Percentiles rank a stretch among this genome's conserved stretches.
These are phyloP conservation scores for Saccopteryx bilineata DNA, from an alignment of 2,113 vertebrate species.

Conservation along the genomic window DNA sequence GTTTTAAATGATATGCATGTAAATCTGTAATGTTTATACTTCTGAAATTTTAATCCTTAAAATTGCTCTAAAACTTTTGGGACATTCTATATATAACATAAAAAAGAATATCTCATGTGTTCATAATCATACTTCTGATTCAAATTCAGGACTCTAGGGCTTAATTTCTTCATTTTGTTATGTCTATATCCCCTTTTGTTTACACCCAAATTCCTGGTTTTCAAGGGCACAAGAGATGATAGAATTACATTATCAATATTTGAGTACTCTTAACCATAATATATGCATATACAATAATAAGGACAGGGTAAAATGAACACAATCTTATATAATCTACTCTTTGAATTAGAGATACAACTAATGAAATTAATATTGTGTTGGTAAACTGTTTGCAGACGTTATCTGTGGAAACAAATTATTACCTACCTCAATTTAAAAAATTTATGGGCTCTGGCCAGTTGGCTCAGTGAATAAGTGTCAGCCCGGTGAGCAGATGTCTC, in stretches of 20 bases:
- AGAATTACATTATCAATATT: not conserved
- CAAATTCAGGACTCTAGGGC: not conserved
- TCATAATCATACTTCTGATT: not conserved
- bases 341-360: constrained; percentile 20
- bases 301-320: not conserved
- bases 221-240: not conserved
- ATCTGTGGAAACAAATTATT: not conserved
- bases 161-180: constrained; percentile 36
- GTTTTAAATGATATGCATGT: not conserved
- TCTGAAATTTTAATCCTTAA: constrained; percentile 15
- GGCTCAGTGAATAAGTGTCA: no score
- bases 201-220: not conserved
- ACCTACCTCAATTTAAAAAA: not conserved
- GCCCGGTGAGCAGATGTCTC: no score
- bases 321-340: not conserved
- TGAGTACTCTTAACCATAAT: constrained; percentile 15
- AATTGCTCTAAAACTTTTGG: constrained; percentile 26
- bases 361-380: constrained; percentile 21
- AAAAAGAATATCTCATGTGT: not conserved
- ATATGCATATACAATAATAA: not conserved
- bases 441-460: no score
- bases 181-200: not conserved
- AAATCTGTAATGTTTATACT: not conserved
- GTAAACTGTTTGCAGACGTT: constrained; percentile 28
- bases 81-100: not conserved